These are phyloP conservation scores for Chelonia mydas DNA, from an alignment of 2,797 vertebrate species.

Conservation along the genomic window DNA sequence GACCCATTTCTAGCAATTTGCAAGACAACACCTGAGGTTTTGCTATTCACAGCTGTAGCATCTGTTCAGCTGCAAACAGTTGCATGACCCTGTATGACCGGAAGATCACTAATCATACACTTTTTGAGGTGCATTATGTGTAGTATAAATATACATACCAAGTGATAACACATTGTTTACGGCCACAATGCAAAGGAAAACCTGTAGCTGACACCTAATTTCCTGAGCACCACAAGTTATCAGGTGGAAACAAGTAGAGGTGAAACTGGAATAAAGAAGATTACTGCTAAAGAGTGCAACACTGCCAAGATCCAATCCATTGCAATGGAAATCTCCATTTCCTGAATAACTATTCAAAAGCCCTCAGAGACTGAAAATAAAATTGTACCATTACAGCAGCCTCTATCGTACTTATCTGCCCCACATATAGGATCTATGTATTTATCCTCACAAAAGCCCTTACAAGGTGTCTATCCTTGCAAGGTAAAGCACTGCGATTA, in stretches of 20 bases:
- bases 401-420: neutral
- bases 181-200: neutral
- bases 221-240: neutral
- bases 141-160: neutral
- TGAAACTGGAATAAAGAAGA: neutral
- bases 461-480: neutral
- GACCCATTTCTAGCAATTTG: neutral
- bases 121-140: rapidly evolving
- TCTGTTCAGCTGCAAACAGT: neutral
- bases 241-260: neutral
- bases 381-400: neutral
- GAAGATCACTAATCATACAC: rapidly evolving
- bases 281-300: neutral
- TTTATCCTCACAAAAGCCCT: rapidly evolving
- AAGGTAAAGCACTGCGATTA: rapidly evolving
- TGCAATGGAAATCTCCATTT: neutral
- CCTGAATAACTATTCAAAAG: neutral
- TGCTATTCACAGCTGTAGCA: neutral
- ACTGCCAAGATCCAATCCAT: neutral
- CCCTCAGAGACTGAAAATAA: neutral
- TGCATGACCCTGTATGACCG: neutral
- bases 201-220: neutral
- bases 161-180: neutral
- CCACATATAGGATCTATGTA: neutral
- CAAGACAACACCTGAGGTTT: neutral